Percentiles rank a stretch among this genome's conserved stretches.
phyloP scores from a whole-genome alignment of 2,888 invertebrate genomes.

The Rosalia funebris region DNA sequence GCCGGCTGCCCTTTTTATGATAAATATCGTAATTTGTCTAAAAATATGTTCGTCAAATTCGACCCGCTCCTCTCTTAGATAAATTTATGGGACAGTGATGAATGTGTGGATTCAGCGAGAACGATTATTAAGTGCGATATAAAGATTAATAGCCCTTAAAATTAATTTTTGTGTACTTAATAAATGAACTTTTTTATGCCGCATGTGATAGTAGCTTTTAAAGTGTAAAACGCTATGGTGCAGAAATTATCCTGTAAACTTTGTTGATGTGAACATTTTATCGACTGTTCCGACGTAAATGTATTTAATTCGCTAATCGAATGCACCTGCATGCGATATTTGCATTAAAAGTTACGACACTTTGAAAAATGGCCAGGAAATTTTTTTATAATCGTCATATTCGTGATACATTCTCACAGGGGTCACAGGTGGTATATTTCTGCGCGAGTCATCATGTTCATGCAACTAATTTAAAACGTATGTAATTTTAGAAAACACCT shows the following conservation, averaged over 20 bases:
- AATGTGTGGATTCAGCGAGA: neutral
- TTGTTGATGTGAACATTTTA: neutral
- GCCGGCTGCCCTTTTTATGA: neutral
- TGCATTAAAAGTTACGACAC: neutral
- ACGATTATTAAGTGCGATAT: neutral
- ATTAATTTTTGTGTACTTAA: neutral
- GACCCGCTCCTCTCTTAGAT: neutral
- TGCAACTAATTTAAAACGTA: no score
- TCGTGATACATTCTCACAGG: no score
- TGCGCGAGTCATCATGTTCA: no score
- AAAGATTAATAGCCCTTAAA: neutral
- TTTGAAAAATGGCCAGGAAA: neutral
- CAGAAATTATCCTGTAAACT: slow-evolving; percentile 1
- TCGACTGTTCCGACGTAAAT: no score
- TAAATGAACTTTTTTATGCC: neutral
- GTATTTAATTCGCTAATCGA: slow-evolving; percentile 7
- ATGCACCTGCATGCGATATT: neutral
- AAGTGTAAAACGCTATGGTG: neutral
- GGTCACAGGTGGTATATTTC: no score
- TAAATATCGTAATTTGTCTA: slow-evolving; percentile 6
- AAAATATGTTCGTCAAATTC: slow-evolving; percentile 2
- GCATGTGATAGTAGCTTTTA: neutral
- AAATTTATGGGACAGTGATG: neutral
- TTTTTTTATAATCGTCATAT: no score
- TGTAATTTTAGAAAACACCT: no score